These are phyloP conservation scores for Pterostichus niger DNA, from an alignment of 2,888 invertebrate genomes.

Conservation along the genomic window DNA sequence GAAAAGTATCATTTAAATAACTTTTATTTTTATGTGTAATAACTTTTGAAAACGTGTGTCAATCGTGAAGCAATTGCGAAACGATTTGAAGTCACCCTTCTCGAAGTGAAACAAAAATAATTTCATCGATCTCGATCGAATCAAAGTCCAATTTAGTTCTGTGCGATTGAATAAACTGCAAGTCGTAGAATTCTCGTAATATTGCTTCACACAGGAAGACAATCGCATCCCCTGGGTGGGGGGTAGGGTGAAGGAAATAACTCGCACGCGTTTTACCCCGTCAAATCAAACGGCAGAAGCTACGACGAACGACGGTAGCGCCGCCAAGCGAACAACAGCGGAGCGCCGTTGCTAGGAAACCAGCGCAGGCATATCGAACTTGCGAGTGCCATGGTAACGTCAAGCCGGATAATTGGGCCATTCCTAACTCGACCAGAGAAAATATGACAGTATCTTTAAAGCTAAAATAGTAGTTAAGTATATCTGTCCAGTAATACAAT, in stretches of 20 bases:
- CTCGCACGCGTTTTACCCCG: conserved; percentile 33
- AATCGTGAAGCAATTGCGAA: no score
- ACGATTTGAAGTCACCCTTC: neutral
- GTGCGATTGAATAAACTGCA: conserved; percentile 53
- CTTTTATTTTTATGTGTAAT: no score
- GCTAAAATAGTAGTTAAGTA: no score
- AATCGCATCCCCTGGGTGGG: neutral
- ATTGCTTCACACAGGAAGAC: conserved; percentile 16
- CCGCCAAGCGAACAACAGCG: conserved; percentile 30
- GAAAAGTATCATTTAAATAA: no score
- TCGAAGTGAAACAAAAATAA: conserved; percentile 43
- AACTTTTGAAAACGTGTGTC: no score
- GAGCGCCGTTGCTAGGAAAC: conserved; percentile 54
- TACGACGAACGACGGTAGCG: neutral
- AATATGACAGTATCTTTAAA: no score
- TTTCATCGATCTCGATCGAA: conserved; percentile 40
- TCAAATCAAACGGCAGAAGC: conserved; percentile 49
- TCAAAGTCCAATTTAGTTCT: conserved; percentile 39
- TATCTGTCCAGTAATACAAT: no score
- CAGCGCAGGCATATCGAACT: conserved; percentile 49
- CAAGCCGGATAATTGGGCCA: neutral
- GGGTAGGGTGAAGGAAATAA: neutral
- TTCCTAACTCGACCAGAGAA: neutral
- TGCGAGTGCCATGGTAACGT: conserved; percentile 29
- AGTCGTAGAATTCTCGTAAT: conserved; percentile 2